Evolutionary conservation across 2,797 vertebrate species (phyloP), one percentile per base, ranked within the genome.

Genomic region (Rallus crepitans): DNA sequence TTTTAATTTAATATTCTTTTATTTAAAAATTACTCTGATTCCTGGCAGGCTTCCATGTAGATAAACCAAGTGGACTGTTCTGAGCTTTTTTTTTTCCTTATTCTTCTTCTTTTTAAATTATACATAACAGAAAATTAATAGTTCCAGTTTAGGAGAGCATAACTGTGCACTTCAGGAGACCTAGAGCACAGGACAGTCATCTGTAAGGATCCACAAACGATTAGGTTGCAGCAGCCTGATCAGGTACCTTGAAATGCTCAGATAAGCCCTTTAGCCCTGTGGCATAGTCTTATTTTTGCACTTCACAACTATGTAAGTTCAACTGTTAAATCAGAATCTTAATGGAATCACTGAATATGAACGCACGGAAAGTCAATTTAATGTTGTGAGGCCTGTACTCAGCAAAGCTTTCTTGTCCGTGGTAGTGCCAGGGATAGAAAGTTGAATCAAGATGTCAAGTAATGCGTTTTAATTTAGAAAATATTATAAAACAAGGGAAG

Each of bases 401-500:
- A 40, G 27, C 14, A 82, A 40, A 93, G 15, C 3, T 77, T 50
- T 5, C 52, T 78, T 82, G 23, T 68, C 14, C 10, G 6, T 47
- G 20, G 15, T 40, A 71, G 33, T 35, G 19, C 31, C 57, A 61
- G 35, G 55, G 75, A 55, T 23, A 87, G 37, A 61, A 79, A 77
- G 37, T 42, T 80, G 27, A 85, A 56, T 87, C 33, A 77, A 77
- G 48, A 61, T 48, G 13, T 21, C 31, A 71, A 68, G 10, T 33
- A 91, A 77, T 85, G 93, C 42, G 50, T 78, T 90, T 81, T 60
- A 60, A 73, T 91, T 73, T 77, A 80, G 37, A n/a, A 76, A 84
- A 25, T 40, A 23, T 55, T 83, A 59, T 59, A 47, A 83, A 89
- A 61, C 10, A 86, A 83, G 27, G 7, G 30, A 18, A 71, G 13